phyloP scores from a whole-genome alignment of 2,888 invertebrate genomes.

The Matsumyia berberina region DNA sequence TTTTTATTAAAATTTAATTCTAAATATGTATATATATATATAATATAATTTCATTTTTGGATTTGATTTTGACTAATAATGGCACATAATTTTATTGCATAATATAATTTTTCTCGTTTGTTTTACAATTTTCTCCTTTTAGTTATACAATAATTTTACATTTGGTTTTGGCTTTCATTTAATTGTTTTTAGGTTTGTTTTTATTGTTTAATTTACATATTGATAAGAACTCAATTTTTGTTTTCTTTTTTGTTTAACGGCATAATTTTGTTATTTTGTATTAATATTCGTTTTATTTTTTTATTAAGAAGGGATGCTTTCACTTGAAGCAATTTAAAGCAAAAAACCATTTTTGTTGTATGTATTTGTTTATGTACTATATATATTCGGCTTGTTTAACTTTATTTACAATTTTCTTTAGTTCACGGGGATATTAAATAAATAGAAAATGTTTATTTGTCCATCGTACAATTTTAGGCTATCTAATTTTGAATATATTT shows the following conservation, averaged over 20 bases:
- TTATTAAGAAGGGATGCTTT: constrained; percentile 39
- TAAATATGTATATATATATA: constrained; percentile 63
- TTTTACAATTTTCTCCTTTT: constrained; percentile 46
- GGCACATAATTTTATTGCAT: constrained; percentile 85
- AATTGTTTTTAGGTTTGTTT: constrained; percentile 15
- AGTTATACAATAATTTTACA: constrained; percentile 45
- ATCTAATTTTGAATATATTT: not conserved
- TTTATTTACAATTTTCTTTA: constrained; percentile 15
- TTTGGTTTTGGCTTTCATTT: not conserved
- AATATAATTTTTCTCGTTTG: constrained; percentile 77
- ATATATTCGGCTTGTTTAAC: constrained; percentile 4
- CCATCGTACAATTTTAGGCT: not conserved
- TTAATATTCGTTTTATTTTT: constrained; percentile 21
- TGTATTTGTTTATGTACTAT: constrained; percentile 4
- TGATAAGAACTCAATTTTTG: constrained; percentile 12
- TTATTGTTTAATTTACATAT: constrained; percentile 26
- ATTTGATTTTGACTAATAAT: constrained; percentile 81
- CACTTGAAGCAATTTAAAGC: constrained; percentile 60
- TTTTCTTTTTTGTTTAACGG: constrained; percentile 17
- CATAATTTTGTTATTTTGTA: constrained; percentile 16
- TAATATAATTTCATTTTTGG: constrained; percentile 54
- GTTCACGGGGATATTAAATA: not conserved
- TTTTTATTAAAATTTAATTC: constrained; percentile 45
- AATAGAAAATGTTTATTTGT: not conserved
- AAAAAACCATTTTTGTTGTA: constrained; percentile 50